A percentile compares a stretch with the other conserved stretches of the same genome.
These are phyloP conservation scores for Lordiphosa mommai DNA, from an alignment of 1,140 invertebrate species.

Conservation along the genomic window DNA sequence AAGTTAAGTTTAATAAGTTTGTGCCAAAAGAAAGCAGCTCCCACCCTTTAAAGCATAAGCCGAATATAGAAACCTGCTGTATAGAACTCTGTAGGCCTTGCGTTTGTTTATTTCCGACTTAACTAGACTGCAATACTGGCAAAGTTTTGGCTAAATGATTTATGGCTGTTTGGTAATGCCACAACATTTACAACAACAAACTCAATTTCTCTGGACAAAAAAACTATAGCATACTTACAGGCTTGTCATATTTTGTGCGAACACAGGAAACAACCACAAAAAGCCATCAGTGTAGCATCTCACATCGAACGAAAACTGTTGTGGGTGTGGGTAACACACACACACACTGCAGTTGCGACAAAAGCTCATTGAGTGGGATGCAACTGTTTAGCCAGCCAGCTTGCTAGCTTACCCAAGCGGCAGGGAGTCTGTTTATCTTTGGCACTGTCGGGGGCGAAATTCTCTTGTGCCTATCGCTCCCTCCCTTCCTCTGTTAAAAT, in stretches of 20 bases:
- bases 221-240: constrained; percentile 47
- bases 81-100: too few relatives aligned
- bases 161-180: constrained; percentile 32
- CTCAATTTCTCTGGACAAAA: constrained; percentile 20
- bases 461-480: background rate
- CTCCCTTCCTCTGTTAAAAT: constrained; percentile 5
- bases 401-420: constrained; percentile 30
- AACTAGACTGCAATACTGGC: constrained; percentile 26
- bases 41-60: too few relatives aligned
- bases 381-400: constrained; percentile 45
- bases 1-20: too few relatives aligned
- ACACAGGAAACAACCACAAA: constrained; percentile 28
- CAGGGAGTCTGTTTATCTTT: constrained; percentile 63
- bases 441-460: constrained; percentile 33
- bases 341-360: constrained; percentile 26
- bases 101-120: constrained; percentile 14
- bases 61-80: too few relatives aligned
- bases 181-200: constrained; percentile 2
- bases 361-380: constrained; percentile 31
- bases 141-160: constrained; percentile 49
- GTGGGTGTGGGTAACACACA: constrained; percentile 16
- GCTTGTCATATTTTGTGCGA: constrained; percentile 32
- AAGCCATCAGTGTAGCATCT: constrained; percentile 37
- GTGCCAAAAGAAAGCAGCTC: too few relatives aligned
- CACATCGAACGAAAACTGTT: constrained; percentile 30